Evolutionary conservation across 2,797 vertebrate species (phyloP), one percentile per base, ranked within the genome.

Genomic region (Poecile montanus): DNA sequence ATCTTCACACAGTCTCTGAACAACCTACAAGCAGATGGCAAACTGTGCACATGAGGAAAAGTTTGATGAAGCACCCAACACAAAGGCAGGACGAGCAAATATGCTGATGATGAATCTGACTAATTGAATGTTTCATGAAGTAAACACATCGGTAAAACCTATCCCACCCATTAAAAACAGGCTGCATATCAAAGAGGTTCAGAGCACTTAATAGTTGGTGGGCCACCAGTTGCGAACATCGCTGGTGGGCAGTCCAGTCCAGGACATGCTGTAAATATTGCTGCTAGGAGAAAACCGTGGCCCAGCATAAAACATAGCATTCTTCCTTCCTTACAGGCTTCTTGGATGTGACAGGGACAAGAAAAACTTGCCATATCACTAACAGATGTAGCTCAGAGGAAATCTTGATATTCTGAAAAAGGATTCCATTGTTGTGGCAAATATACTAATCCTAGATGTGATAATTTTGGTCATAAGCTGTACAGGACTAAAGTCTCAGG

Each of bases 1-100:
- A 91, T 90, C 95, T 96, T 96, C 95, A 96, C 88, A 94, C 78
- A 95, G 93, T 30, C 94, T 95, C 95, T 85, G 83, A 85, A 83
- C 76, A 89, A 94, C 91, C 70, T 95, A 92, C 85, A 92, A 94
- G 95, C 92, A 96, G 95, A 97, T 96, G 96, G 94, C 89, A 95
- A 96, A 93, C 83, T 57, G 79, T 38, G 77, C 13, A 3, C 95
- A 95, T 87, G 91, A 95, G 94, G 91, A 94, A 96, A 96, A 95
- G 80, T 85, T 97, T 91, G 83, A 82, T 76, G 77, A 92, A 95
- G 67, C 83, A 54, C 83, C 88, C 85, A 93, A 40, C 62, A 90
- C 92, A 96, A 96, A 96, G 89, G 80, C 94, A 90, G 40, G 67
- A 66, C 1, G 16, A 95, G 74, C 26, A 93, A 95, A 94, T 91